A percentile compares a stretch with the other conserved stretches of the same genome.
phyloP scores from a whole-genome alignment of 2,113 vertebrate genomes.

The Leptosomus discolor region DNA sequence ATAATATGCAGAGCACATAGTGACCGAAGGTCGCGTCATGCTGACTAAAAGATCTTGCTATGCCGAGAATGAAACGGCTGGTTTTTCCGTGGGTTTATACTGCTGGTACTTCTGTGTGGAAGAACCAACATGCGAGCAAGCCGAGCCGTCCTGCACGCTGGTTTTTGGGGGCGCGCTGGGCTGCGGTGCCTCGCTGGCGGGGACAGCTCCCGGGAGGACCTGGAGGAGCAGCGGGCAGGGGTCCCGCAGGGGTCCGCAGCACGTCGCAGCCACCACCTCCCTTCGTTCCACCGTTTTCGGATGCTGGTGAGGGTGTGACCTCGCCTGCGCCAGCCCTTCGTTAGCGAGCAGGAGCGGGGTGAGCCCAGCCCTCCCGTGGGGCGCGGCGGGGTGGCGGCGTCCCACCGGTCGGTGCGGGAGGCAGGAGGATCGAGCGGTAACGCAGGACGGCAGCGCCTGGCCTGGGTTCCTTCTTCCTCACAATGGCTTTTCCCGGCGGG shows the following conservation, averaged over 20 bases:
- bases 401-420: background rate
- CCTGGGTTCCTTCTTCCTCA: background rate
- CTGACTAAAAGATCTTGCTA: background rate
- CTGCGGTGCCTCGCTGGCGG: fast-evolving
- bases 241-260: fast-evolving
- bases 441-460: background rate
- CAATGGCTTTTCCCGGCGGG: background rate
- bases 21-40: background rate
- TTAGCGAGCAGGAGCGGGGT: background rate
- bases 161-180: background rate
- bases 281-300: background rate
- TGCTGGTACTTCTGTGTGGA: background rate
- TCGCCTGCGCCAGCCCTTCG: background rate
- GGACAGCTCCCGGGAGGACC: background rate
- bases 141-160: background rate
- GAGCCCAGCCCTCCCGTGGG: background rate
- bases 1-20: background rate
- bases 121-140: background rate
- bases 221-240: background rate
- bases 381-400: background rate
- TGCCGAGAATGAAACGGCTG: background rate
- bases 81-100: background rate
- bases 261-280: background rate
- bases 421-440: background rate
- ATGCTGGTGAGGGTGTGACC: too few relatives aligned